Conservation (phyloP, 2,113 vertebrate species). For the Crotalus tigris region DNA sequence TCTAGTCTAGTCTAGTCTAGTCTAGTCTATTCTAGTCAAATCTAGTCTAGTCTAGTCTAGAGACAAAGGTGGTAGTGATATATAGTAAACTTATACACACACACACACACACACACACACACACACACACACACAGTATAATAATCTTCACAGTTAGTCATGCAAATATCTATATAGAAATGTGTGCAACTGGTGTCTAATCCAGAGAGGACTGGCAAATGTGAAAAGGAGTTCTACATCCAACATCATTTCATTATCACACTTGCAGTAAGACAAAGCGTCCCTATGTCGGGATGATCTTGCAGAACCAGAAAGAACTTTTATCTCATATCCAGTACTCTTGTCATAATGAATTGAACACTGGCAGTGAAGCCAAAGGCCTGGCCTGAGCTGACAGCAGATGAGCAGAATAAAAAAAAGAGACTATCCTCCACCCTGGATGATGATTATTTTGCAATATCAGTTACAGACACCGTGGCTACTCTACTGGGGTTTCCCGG, state of each 20-base stretch:
- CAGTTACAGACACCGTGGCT: constrained; percentile 32
- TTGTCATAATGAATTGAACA: constrained; percentile 57
- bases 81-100: neutral
- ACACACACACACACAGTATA: neutral
- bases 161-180: neutral
- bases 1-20: too few species aligned
- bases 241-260: neutral
- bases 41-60: neutral
- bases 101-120: neutral
- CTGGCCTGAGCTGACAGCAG: constrained; percentile 48
- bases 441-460: constrained; percentile 43
- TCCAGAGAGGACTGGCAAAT: neutral
- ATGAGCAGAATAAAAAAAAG: constrained; percentile 56
- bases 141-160: neutral
- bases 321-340: constrained; percentile 49
- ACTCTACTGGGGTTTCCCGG: constrained; percentile 33
- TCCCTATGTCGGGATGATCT: neutral
- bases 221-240: neutral
- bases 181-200: neutral
- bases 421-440: constrained; percentile 46
- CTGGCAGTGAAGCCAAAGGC: neutral
- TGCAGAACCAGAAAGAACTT: constrained; percentile 36
- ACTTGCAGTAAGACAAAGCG: neutral
- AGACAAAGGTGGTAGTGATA: neutral
- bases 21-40: too few species aligned